Base-by-base conservation (phyloP, 2,113 vertebrate species). In the Eonycteris spelaea region DNA sequence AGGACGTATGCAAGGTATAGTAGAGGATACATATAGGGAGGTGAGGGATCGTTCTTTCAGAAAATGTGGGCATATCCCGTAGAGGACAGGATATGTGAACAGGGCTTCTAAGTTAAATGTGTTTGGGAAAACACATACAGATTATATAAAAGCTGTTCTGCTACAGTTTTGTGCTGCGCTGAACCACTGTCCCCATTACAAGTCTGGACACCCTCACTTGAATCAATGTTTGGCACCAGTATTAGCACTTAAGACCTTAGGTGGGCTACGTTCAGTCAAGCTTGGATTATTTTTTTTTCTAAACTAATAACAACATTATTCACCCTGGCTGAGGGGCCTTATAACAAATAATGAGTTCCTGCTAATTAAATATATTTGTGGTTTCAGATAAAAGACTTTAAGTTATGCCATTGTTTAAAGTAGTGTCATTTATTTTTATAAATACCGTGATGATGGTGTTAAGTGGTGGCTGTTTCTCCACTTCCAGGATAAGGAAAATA, bases 401-500 rank as follows among this genome's bases (percentile, higher is more conserved):
- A 79, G n/a, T 43, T 80, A 2, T 51, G 21, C 35, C 18, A 22
- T 80, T 92, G 30, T 85, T 77, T 92, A 43, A 89, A 90, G 59
- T 74, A 55, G 40, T 74, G 48, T 55, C 53, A 61, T 91, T 61
- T 68, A 16, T 61, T 83, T 91, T 77, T 86, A 63, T 90, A 94
- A 91, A 71, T 88, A 57, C 13, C 63, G 1, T 45, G 51, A n/a
- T 86, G 73, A 21, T 71, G 14, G 28, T 91, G 67, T 38, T 75
- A 57, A 57, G 26, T 48, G 74, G 43, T 55, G 71, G 13, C 35
- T 91, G 16, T 88, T 90, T 51, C 74, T n/a, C 22, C 51, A 51
- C 57, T 93, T 94, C 67, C 85, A 90, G 63, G 68, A 8, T 5
- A 61, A 96, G 91, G 82, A 96, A 87, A 53, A 83, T 87, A 67